Evolutionary conservation across 2,113 vertebrate genomes (phyloP).

Genomic region (Gavialis gangeticus): DNA sequence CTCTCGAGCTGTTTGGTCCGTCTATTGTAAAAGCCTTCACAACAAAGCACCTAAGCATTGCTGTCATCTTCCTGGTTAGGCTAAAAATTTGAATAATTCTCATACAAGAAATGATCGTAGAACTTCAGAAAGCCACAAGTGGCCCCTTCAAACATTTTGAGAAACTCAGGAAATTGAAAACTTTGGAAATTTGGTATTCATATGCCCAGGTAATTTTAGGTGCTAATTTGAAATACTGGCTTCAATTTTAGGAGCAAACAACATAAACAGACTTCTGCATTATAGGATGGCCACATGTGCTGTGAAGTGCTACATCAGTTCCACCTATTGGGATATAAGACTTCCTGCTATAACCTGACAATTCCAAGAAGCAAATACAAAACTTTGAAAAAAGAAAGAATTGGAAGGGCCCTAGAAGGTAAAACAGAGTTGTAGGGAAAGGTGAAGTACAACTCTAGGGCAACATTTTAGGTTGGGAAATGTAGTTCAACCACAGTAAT

Average conservation of each 20-base stretch:
- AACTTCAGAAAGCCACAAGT: background rate
- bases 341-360: background rate
- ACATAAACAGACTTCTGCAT: background rate
- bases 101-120: background rate
- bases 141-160: background rate
- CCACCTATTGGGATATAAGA: background rate
- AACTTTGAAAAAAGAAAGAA: background rate
- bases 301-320: background rate
- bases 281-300: background rate
- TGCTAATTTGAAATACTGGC: background rate
- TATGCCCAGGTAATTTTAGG: background rate
- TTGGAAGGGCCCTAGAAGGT: background rate
- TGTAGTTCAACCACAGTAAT: background rate
- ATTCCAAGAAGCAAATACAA: background rate
- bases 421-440: background rate
- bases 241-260: background rate
- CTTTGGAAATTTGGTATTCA: background rate
- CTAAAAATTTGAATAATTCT: background rate
- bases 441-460: background rate
- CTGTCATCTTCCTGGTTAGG: background rate
- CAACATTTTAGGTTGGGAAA: background rate
- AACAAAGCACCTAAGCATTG: background rate
- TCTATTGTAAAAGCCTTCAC: background rate
- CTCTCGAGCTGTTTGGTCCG: background rate
- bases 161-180: background rate